phyloP scores from a whole-genome alignment of 2,113 vertebrate species.

The Ailurus styani region DNA sequence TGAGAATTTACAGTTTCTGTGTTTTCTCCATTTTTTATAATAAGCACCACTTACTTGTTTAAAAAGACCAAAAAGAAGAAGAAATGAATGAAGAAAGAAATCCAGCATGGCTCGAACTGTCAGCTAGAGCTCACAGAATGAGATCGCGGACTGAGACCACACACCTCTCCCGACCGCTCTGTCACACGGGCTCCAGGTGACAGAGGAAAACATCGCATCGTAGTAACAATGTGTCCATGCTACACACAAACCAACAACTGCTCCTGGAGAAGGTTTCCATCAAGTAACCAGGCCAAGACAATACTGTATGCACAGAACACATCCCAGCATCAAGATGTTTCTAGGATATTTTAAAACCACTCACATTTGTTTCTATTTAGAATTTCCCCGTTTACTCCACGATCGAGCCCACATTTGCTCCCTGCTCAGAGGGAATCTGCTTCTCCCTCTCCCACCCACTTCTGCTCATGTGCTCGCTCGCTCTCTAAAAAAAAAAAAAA shows the following conservation, averaged over 20 bases:
- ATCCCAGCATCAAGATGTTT: neutral
- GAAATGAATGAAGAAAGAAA: neutral
- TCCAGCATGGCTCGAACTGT: neutral
- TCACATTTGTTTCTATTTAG: slow-evolving; percentile 28
- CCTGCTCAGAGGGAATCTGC: too few relatives aligned
- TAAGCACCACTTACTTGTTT: neutral
- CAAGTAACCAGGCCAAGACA: neutral
- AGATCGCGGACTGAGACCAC: neutral
- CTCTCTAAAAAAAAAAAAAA: too few relatives aligned
- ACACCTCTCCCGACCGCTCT: neutral
- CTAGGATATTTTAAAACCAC: slow-evolving; percentile 9
- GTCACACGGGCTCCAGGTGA: neutral
- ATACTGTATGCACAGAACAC: neutral
- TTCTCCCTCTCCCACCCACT: too few relatives aligned
- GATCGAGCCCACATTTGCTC: too few relatives aligned
- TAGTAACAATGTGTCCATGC: neutral
- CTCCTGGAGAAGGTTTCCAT: neutral
- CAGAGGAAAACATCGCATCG: neutral
- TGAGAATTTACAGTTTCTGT: neutral
- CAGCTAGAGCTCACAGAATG: neutral
- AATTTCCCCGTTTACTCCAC: slow-evolving; percentile 44
- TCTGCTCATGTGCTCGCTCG: too few relatives aligned
- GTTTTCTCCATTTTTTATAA: neutral
- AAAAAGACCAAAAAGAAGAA: neutral
- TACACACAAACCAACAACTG: neutral